Percentiles rank a stretch among this genome's conserved stretches.
Conservation (phyloP, 1,140 invertebrate genomes). For the Tetragnatha versicolor region DNA sequence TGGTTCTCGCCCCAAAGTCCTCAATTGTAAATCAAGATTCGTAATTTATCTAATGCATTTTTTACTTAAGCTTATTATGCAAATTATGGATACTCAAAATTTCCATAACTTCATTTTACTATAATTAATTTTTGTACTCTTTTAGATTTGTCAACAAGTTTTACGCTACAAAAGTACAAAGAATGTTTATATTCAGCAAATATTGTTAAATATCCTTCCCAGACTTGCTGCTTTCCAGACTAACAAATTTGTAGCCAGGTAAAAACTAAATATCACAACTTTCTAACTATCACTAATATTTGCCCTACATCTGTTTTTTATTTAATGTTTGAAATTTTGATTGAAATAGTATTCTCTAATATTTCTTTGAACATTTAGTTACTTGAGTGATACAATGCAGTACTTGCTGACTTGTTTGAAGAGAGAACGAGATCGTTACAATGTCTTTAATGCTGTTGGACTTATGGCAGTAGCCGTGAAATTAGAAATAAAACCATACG, state of each 20-base stretch:
- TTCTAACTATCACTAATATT: too few species aligned
- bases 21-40: too few species aligned
- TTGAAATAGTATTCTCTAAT: background rate
- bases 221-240: conserved; percentile 91
- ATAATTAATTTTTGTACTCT: background rate
- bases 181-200: conserved; percentile 84
- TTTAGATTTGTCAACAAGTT: conserved; percentile 69
- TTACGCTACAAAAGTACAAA: conserved; percentile 78
- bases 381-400: conserved; percentile 78
- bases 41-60: too few species aligned
- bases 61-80: too few species aligned
- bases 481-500: conserved; percentile 78
- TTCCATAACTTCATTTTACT: background rate
- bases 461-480: conserved; percentile 90
- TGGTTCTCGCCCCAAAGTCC: too few species aligned
- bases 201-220: conserved; percentile 87
- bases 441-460: conserved; percentile 89
- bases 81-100: too few species aligned
- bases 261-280: background rate
- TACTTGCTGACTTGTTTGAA: conserved; percentile 80
- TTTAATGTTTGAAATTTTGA: background rate
- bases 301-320: background rate
- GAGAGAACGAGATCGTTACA: conserved; percentile 81
- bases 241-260: conserved; percentile 72
- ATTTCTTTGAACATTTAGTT: conserved; percentile 65